Conservation (phyloP, 2,888 invertebrate species). For the Caenorhabditis afra region DNA sequence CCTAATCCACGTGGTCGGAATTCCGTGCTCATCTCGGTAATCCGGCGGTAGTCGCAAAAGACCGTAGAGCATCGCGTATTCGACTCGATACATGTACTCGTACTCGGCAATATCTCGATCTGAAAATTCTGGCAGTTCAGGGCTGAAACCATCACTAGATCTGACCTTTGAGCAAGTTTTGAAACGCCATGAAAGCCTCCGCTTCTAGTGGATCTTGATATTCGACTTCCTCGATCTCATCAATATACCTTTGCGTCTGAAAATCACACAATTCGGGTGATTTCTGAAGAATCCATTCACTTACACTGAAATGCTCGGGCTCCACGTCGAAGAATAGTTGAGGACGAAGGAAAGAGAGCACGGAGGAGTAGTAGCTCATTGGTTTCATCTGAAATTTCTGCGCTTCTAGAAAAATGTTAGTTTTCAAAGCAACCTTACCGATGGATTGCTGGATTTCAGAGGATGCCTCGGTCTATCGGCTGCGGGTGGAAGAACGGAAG, state of each 20-base stretch:
- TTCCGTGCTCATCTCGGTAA: conserved; percentile 86
- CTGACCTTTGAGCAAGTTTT: too few relatives aligned
- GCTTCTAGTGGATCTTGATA: conserved; percentile 39
- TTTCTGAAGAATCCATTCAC: too few relatives aligned
- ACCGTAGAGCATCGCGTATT: conserved; percentile 97
- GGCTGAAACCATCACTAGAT: background rate
- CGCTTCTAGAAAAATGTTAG: too few relatives aligned
- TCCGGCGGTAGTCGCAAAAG: conserved; percentile 91
- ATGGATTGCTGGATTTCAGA: background rate
- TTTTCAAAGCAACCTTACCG: background rate
- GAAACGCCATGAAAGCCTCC: conserved; percentile 41
- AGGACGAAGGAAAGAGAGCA: conserved; percentile 9
- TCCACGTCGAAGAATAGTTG: conserved; percentile 20
- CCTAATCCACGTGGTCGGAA: conserved; percentile 86
- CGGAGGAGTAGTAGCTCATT: conserved; percentile 5
- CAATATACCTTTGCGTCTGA: conserved; percentile 9
- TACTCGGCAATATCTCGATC: conserved; percentile 81
- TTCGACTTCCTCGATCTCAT: conserved; percentile 14
- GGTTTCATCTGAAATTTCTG: conserved; percentile 24
- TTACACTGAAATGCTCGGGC: background rate
- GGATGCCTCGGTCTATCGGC: background rate
- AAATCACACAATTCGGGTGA: too few relatives aligned
- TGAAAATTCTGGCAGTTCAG: conserved; percentile 27
- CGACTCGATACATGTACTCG: conserved; percentile 93
- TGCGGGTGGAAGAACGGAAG: conserved; percentile 64